These are phyloP conservation scores for Natrix natrix DNA, from an alignment of 2,797 vertebrate species.

Conservation along the genomic window DNA sequence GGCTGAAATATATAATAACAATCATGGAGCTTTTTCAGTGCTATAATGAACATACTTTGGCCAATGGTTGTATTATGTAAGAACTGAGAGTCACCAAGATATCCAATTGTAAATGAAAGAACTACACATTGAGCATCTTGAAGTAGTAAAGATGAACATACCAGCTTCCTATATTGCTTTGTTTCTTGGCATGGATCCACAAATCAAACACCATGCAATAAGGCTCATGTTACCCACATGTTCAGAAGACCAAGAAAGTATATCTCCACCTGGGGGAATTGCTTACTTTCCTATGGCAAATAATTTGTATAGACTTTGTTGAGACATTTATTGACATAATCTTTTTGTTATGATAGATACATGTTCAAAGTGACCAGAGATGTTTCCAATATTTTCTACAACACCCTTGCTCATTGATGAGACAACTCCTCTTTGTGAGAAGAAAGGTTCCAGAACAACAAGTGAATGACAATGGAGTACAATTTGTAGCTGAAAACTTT, in stretches of 20 bases:
- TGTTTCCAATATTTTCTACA: neutral
- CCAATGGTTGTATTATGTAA: neutral
- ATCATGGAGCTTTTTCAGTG: neutral
- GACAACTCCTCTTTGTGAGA: neutral
- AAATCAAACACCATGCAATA: neutral
- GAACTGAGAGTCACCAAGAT: neutral
- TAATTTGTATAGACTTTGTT: neutral
- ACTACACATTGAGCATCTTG: neutral
- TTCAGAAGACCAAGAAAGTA: neutral
- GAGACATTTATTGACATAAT: neutral
- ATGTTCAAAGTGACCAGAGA: neutral
- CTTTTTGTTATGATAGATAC: neutral
- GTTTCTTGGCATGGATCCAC: neutral
- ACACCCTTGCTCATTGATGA: neutral
- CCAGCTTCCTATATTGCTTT: neutral
- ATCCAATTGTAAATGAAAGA: neutral
- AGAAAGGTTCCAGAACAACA: neutral
- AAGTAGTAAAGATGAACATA: neutral
- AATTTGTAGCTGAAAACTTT: neutral
- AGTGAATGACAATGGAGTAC: neutral
- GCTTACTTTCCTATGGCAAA: neutral
- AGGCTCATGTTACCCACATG: neutral
- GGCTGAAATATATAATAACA: neutral
- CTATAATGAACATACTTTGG: neutral
- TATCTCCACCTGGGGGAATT: neutral